Percentiles rank a stretch among this genome's conserved stretches.
These are phyloP conservation scores for Hyppa rectilinea DNA, from an alignment of 2,888 invertebrate genomes.

Conservation along the genomic window DNA sequence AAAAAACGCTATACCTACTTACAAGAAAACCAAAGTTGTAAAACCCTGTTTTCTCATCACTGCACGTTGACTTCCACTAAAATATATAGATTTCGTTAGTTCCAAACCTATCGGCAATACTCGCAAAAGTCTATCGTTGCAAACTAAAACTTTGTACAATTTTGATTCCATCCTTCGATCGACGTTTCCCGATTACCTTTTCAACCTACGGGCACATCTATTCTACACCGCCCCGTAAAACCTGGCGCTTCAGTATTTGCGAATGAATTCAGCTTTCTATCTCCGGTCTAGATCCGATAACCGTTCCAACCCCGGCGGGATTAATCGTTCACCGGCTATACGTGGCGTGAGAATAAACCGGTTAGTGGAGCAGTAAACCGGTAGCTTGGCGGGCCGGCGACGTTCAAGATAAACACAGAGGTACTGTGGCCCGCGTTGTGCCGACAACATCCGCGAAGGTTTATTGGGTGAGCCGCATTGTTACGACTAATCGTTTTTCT, in stretches of 20 bases:
- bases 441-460: constrained; percentile 35
- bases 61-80: not conserved
- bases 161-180: no score
- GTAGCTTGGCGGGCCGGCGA: constrained; percentile 30
- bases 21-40: not conserved
- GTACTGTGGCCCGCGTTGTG: constrained; percentile 41
- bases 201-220: constrained; percentile 1
- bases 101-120: no score
- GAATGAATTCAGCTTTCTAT: constrained; percentile 43
- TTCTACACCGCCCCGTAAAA: constrained; percentile 7
- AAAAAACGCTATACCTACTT: not conserved
- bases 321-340: constrained; percentile 53
- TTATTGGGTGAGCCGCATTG: not conserved
- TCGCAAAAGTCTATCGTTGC: not conserved
- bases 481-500: constrained; percentile 2
- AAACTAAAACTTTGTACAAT: no score
- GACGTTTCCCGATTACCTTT: not conserved
- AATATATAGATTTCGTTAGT: not conserved
- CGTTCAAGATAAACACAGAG: constrained; percentile 60
- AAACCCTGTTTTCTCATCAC: not conserved
- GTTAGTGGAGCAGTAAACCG: constrained; percentile 53
- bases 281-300: constrained; percentile 49
- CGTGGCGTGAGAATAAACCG: constrained; percentile 48
- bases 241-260: constrained; percentile 27
- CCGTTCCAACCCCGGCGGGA: constrained; percentile 34